phyloP scores from a whole-genome alignment of 2,113 vertebrate genomes.

The Podocnemis expansa region DNA sequence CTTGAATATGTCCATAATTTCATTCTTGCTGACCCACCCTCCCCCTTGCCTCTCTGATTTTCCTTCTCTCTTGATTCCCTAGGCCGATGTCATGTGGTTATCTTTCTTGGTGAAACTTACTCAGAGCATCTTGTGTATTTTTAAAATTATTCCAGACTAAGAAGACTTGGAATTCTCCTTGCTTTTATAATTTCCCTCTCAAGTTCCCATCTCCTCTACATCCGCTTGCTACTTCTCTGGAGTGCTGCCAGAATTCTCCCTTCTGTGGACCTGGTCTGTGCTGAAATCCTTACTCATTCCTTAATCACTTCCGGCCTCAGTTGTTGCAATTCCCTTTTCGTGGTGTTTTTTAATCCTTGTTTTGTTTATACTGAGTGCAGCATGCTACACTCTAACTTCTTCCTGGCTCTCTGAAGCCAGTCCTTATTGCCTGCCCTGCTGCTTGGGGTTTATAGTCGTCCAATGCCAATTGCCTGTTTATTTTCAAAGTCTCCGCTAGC shows the following conservation, averaged over 20 bases:
- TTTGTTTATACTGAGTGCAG: neutral
- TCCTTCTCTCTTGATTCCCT: neutral
- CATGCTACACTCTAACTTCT: neutral
- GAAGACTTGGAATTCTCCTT: constrained; percentile 12
- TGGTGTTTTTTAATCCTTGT: neutral
- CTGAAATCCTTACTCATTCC: constrained; percentile 44
- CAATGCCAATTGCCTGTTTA: accelerated
- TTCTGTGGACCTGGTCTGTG: neutral
- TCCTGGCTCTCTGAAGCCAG: neutral
- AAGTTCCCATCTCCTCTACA: neutral
- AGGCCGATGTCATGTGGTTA: neutral
- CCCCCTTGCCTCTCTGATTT: neutral
- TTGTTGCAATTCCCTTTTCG: neutral
- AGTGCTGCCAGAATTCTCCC: constrained; percentile 7
- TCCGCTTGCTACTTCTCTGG: constrained; percentile 20
- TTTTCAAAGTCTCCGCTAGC: accelerated
- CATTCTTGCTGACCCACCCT: neutral
- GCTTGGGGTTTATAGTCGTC: neutral
- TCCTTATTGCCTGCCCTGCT: neutral
- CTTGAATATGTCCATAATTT: neutral
- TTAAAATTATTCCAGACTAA: neutral
- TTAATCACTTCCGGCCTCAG: constrained; percentile 27
- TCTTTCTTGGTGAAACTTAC: neutral
- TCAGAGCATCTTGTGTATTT: neutral
- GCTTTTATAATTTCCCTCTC: neutral